phyloP scores from a whole-genome alignment of 1,140 invertebrate genomes.

The Aphaenogaster floridana region DNA sequence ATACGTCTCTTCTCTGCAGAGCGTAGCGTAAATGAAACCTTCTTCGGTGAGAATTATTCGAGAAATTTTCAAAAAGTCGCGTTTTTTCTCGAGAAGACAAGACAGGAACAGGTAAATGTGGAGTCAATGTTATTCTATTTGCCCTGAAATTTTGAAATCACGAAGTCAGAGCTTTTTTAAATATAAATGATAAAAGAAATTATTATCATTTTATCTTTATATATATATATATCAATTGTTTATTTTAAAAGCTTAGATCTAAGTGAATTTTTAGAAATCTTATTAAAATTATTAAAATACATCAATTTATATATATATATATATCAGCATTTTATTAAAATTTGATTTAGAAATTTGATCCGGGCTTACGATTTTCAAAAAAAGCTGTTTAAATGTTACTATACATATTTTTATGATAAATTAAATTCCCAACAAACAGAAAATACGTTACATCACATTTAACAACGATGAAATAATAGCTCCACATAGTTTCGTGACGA shows the following conservation, averaged over 20 bases:
- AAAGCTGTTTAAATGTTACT: not conserved
- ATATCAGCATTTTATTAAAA: not conserved
- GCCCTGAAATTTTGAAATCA: not conserved
- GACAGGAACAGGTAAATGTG: not conserved
- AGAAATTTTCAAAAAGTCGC: constrained; percentile 36
- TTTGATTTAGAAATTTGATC: not conserved
- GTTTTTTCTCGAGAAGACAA: not conserved
- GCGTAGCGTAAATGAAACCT: not conserved
- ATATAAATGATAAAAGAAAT: not conserved
- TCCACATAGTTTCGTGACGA: not conserved
- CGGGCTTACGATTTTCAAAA: not conserved
- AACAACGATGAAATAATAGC: not conserved
- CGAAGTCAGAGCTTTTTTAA: not conserved
- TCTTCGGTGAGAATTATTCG: constrained; percentile 20
- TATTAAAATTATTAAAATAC: not conserved
- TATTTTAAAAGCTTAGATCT: not conserved
- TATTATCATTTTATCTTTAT: not conserved
- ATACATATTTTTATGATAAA: not conserved
- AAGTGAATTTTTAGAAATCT: not conserved
- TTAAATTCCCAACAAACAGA: no score
- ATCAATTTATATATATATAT: not conserved
- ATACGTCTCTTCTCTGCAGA: constrained; percentile 16
- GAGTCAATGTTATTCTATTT: not conserved
- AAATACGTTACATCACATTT: not conserved
- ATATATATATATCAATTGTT: no score